These are phyloP conservation scores for Exephanes ischioxanthus DNA, from an alignment of 2,888 invertebrate species.

Conservation along the genomic window DNA sequence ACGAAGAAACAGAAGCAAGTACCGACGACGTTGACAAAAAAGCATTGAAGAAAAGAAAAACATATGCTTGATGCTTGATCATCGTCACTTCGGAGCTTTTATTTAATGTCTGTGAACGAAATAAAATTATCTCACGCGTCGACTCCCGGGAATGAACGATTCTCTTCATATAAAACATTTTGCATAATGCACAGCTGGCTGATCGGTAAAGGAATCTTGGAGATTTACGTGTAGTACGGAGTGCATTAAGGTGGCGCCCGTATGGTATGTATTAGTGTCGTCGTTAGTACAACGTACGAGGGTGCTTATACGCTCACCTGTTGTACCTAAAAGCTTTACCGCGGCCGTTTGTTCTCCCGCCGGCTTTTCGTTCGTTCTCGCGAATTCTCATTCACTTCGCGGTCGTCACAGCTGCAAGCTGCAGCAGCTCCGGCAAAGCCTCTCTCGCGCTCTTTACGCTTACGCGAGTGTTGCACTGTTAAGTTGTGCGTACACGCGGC, in stretches of 20 bases:
- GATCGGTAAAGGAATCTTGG: slow-evolving; percentile 3
- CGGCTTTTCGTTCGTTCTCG: slow-evolving; percentile 29
- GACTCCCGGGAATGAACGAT: background rate
- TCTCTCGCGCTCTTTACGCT: slow-evolving; percentile 10
- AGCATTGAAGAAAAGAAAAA: slow-evolving; percentile 1
- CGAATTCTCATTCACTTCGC: slow-evolving; percentile 13
- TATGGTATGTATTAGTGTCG: slow-evolving; percentile 35
- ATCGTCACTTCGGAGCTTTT: slow-evolving; percentile 9
- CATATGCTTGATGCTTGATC: slow-evolving; percentile 33
- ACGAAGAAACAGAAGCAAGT: background rate
- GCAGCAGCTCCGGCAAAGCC: background rate
- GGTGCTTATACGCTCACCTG: slow-evolving; percentile 25
- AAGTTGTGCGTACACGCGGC: slow-evolving; percentile 13
- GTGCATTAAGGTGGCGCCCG: slow-evolving; percentile 27
- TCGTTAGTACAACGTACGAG: slow-evolving; percentile 26
- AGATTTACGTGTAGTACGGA: slow-evolving; percentile 8
- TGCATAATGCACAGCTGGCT: slow-evolving; percentile 6
- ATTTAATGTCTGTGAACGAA: background rate
- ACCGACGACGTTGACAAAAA: background rate
- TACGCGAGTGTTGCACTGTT: slow-evolving; percentile 18
- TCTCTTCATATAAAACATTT: slow-evolving; percentile 6
- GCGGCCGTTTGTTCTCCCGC: slow-evolving; percentile 29
- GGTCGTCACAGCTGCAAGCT: slow-evolving; percentile 11
- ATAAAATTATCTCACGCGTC: background rate
- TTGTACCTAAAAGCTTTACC: slow-evolving; percentile 46